These are phyloP conservation scores for Neosilurus hyrtlii DNA, from an alignment of 2,797 vertebrate genomes.

Conservation along the genomic window DNA sequence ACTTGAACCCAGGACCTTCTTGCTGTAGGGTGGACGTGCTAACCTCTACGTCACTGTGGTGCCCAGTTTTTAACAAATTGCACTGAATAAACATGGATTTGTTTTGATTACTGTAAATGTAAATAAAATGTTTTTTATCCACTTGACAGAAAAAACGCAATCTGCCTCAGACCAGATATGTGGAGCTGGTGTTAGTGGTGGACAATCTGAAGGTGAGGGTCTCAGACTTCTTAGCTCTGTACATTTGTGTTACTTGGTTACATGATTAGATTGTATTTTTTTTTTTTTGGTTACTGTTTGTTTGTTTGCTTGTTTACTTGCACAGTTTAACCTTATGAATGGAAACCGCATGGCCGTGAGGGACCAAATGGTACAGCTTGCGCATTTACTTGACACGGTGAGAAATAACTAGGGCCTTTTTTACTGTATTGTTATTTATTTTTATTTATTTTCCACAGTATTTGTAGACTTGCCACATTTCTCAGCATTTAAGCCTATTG, in stretches of 20 bases:
- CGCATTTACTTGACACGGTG: conserved; percentile 84
- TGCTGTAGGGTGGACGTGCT: too few species aligned
- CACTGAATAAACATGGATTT: not conserved
- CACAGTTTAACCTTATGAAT: conserved; percentile 73
- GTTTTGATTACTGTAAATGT: too few species aligned
- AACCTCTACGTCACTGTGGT: too few species aligned
- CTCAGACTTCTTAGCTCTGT: not conserved
- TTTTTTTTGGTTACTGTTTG: conserved; percentile 2
- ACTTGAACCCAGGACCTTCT: too few species aligned
- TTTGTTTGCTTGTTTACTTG: conserved; percentile 39
- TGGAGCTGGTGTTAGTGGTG: conserved; percentile 84
- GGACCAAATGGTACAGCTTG: conserved; percentile 77
- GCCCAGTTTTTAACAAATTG: not conserved
- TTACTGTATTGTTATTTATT: not conserved
- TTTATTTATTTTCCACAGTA: not conserved
- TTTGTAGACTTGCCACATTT: not conserved
- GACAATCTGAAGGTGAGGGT: conserved; percentile 80
- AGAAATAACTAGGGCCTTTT: conserved; percentile 41
- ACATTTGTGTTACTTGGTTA: too few species aligned
- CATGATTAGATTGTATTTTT: not conserved
- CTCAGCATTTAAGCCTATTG: not conserved
- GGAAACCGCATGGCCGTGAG: conserved; percentile 67
- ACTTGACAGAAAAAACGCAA: conserved; percentile 75
- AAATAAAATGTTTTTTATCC: not conserved
- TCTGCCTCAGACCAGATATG: conserved; percentile 77